phyloP scores from a whole-genome alignment of 2,888 invertebrate genomes.

The Cephus runcator region DNA sequence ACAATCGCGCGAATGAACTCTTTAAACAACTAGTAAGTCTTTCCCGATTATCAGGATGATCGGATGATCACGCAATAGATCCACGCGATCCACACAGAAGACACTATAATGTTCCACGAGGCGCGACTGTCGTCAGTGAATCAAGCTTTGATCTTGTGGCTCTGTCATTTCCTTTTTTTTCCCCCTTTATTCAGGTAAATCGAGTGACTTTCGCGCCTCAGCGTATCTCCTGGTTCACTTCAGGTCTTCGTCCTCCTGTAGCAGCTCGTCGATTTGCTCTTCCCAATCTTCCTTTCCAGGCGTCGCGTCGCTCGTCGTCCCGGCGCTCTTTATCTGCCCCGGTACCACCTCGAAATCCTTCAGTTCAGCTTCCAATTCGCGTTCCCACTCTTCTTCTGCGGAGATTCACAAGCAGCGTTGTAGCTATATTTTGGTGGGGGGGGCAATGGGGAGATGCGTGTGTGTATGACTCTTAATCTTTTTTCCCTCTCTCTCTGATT shows the following conservation, averaged over 20 bases:
- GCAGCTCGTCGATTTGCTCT: constrained; percentile 77
- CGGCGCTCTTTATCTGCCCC: constrained; percentile 54
- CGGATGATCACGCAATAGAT: background rate
- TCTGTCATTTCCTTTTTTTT: background rate
- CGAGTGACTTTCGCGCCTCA: background rate
- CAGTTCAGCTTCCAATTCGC: constrained; percentile 93
- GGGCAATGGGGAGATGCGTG: constrained; percentile 47
- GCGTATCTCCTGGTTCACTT: constrained; percentile 63
- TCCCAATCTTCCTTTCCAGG: constrained; percentile 73
- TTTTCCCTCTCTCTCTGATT: constrained; percentile 3
- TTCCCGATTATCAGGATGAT: background rate
- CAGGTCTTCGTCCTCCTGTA: constrained; percentile 72
- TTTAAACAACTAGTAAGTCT: background rate
- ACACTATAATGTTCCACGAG: background rate
- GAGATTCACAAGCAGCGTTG: constrained; percentile 62
- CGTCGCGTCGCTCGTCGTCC: constrained; percentile 13
- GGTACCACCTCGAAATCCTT: constrained; percentile 94
- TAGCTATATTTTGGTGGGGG: constrained; percentile 51
- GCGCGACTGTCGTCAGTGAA: background rate
- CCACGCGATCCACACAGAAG: background rate
- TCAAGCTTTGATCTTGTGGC: background rate
- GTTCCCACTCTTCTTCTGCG: constrained; percentile 93
- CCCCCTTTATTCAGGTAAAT: background rate
- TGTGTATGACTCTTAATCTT: constrained; percentile 12
- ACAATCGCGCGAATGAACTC: background rate